phyloP scores from a whole-genome alignment of 2,797 vertebrate genomes.

The Sebastes baramenuke region DNA sequence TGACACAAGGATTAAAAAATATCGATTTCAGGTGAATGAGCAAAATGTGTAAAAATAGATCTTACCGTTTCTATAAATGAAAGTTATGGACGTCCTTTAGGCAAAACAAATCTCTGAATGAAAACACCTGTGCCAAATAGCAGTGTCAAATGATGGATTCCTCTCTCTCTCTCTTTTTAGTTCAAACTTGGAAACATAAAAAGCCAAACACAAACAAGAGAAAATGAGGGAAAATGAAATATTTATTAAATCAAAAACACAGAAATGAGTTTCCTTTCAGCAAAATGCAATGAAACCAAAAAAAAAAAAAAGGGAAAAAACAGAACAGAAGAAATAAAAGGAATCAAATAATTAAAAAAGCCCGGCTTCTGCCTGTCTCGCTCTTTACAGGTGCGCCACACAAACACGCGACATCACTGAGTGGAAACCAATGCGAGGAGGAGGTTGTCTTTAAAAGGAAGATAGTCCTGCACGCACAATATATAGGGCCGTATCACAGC shows the following conservation, averaged over 20 bases:
- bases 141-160: constrained; percentile 73
- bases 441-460: constrained; percentile 88
- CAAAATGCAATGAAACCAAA: constrained; percentile 78
- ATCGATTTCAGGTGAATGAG: constrained; percentile 65
- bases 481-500: constrained; percentile 91
- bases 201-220: constrained; percentile 81
- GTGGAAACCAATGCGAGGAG: constrained; percentile 81
- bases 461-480: constrained; percentile 86
- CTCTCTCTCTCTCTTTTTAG: constrained; percentile 57
- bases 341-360: constrained; percentile 88
- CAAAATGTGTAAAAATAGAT: constrained; percentile 75
- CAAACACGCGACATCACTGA: constrained; percentile 89
- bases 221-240: constrained; percentile 85
- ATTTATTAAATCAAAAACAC: constrained; percentile 86
- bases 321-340: constrained; percentile 86
- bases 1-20: constrained; percentile 27
- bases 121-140: constrained; percentile 79
- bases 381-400: constrained; percentile 90
- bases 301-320: constrained; percentile 69
- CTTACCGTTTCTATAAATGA: constrained; percentile 87
- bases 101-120: constrained; percentile 81
- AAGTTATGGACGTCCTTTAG: constrained; percentile 85
- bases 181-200: constrained; percentile 83
- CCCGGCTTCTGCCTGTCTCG: constrained; percentile 86
- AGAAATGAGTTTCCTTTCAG: constrained; percentile 78